Percentiles rank a stretch among this genome's conserved stretches.
phyloP scores from a whole-genome alignment of 2,113 vertebrate species.

The Apaloderma vittatum region DNA sequence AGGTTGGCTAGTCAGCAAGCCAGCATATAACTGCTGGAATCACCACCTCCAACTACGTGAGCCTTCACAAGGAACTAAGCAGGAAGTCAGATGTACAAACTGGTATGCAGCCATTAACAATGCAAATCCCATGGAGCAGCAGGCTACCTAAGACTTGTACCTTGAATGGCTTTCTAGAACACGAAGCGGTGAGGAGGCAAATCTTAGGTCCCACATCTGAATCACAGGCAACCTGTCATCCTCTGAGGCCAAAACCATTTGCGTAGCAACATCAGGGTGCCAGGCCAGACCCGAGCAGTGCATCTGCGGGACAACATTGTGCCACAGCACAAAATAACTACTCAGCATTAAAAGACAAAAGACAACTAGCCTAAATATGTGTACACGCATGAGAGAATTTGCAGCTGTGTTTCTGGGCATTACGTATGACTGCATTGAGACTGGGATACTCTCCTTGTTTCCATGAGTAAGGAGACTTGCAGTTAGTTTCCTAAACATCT shows the following conservation, averaged over 20 bases:
- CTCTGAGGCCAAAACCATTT: conserved; percentile 93
- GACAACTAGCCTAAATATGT: background rate
- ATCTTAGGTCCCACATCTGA: conserved; percentile 98
- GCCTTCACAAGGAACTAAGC: background rate
- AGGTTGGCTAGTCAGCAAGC: background rate
- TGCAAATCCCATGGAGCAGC: accelerated
- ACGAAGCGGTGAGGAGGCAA: conserved; percentile 94
- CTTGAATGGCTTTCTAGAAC: conserved; percentile 94
- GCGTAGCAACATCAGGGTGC: conserved; percentile 97
- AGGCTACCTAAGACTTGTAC: conserved; percentile 46
- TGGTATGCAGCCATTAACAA: accelerated
- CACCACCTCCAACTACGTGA: accelerated
- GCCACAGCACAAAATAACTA: background rate
- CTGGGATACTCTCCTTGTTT: background rate
- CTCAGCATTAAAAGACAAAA: background rate
- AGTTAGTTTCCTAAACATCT: background rate
- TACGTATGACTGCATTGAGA: background rate
- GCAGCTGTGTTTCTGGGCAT: background rate
- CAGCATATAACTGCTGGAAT: background rate
- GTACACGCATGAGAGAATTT: background rate
- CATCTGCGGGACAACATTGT: conserved; percentile 81
- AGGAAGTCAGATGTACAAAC: background rate
- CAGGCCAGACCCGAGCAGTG: conserved; percentile 95
- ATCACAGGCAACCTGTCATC: conserved; percentile 95
- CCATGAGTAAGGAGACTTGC: background rate